Evolutionary conservation across 2,113 vertebrate genomes (phyloP).

Genomic region (Puma concolor): DNA sequence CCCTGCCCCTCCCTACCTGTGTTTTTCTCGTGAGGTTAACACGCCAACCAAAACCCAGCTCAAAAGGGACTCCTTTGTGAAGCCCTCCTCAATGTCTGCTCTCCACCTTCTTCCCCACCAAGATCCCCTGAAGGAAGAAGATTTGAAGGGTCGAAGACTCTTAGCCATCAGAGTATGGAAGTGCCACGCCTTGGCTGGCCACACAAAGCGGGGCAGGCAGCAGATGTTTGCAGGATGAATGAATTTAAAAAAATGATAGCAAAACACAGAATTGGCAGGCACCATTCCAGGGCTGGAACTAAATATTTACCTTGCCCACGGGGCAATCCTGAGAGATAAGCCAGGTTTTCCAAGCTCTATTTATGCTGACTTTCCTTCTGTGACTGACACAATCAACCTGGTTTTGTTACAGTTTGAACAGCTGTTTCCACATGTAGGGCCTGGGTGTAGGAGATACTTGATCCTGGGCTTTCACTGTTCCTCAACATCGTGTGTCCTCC

Average conservation of each 20-base stretch:
- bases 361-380: not conserved
- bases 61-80: not conserved
- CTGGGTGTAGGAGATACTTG: not conserved
- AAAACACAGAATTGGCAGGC: conserved; percentile 25
- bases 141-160: not conserved
- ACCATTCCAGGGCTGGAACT: not conserved
- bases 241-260: not conserved
- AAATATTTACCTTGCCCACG: conserved; percentile 67
- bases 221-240: conserved; percentile 8
- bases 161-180: not conserved
- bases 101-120: not conserved
- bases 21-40: not conserved
- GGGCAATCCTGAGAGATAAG: conserved; percentile 9
- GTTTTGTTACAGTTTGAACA: conserved; percentile 31
- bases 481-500: not conserved
- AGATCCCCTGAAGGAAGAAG: not conserved
- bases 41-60: not conserved
- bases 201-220: not conserved
- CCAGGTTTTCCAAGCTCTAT: conserved; percentile 26
- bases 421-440: conserved; percentile 29
- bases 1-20: too few relatives aligned
- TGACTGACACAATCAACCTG: not conserved
- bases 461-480: not conserved
- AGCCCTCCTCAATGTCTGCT: not conserved
- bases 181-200: not conserved